Evolutionary conservation across 2,797 vertebrate species (phyloP).

Genomic region (Pipistrellus nathusii): DNA sequence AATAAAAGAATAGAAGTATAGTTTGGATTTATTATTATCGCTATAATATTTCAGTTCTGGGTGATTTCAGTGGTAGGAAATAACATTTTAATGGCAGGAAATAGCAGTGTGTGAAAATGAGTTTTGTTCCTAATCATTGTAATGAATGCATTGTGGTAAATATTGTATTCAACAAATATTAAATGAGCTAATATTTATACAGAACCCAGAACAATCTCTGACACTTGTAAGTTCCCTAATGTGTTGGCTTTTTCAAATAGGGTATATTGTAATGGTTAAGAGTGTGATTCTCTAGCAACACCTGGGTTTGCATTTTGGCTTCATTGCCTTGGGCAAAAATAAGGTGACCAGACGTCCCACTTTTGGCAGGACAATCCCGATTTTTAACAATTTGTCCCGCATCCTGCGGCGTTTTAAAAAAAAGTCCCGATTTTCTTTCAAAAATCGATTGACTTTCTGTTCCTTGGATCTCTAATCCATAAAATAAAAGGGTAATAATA

Average conservation of each 20-base stretch:
- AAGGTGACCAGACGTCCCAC: too few relatives aligned
- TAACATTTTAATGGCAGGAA: slow-evolving; percentile 8
- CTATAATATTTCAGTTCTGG: neutral
- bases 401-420: too few relatives aligned
- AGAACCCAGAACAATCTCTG: neutral
- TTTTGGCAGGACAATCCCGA: too few relatives aligned
- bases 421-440: too few relatives aligned
- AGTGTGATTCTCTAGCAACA: neutral
- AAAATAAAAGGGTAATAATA: neutral
- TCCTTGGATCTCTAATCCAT: neutral
- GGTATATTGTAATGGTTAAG: neutral
- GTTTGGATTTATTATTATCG: slow-evolving; percentile 44
- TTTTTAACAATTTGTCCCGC: too few relatives aligned
- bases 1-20: neutral
- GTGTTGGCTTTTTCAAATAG: neutral
- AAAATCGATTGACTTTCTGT: neutral
- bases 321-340: neutral
- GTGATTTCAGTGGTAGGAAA: neutral
- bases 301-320: neutral
- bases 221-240: neutral
- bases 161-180: neutral
- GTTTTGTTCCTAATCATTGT: neutral
- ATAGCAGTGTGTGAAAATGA: slow-evolving; percentile 7
- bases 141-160: neutral
- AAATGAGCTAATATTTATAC: neutral